Evolutionary conservation across 2,113 vertebrate genomes (phyloP).

Genomic region (Antechinus flavipes): DNA sequence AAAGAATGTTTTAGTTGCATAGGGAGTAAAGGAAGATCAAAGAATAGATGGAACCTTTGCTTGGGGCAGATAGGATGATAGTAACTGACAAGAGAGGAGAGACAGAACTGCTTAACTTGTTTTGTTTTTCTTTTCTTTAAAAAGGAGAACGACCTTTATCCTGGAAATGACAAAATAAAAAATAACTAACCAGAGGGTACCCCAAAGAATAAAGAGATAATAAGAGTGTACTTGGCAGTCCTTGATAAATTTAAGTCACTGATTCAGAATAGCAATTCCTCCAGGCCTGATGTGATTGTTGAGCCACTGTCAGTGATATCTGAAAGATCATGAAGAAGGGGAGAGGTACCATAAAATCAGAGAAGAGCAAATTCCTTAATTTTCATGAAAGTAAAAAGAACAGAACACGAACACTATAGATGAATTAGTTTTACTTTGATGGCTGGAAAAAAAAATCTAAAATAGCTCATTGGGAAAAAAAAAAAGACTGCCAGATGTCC

Average conservation of each 20-base stretch:
- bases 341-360: not conserved
- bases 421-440: not conserved
- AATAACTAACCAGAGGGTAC: not conserved
- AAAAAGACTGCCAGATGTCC: not conserved
- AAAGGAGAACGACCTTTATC: not conserved
- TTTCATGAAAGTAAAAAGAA: not conserved
- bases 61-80: not conserved
- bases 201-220: not conserved
- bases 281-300: not conserved
- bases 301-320: not conserved
- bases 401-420: not conserved
- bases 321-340: not conserved
- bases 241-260: not conserved
- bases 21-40: not conserved
- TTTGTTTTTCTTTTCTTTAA: not conserved
- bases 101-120: not conserved
- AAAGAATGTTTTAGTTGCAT: not conserved
- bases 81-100: not conserved
- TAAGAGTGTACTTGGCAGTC: not conserved
- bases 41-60: not conserved
- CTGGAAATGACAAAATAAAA: not conserved
- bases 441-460: not conserved
- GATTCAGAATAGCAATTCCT: not conserved
- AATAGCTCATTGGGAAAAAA: not conserved
- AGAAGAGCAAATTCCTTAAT: not conserved